These are phyloP conservation scores for Discoglossus pictus DNA, from an alignment of 2,797 vertebrate genomes.

Conservation along the genomic window DNA sequence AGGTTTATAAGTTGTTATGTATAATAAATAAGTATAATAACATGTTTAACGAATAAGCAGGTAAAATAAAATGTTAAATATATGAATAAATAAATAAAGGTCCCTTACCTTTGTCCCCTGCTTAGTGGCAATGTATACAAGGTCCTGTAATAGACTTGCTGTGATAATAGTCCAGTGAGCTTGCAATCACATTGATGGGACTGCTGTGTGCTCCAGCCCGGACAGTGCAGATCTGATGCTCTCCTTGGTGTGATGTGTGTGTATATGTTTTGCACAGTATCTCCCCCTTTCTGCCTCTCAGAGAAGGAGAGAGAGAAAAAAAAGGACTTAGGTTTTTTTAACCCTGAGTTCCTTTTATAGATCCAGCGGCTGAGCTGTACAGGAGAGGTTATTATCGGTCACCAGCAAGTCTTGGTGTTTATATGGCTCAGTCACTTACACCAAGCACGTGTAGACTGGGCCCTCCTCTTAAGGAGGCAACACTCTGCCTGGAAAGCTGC, in stretches of 20 bases:
- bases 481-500: too few species aligned
- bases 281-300: conserved; percentile 32
- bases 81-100: neutral
- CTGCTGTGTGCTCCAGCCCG: neutral
- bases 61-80: too few species aligned
- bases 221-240: conserved; percentile 22
- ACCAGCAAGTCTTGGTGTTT: conserved; percentile 34
- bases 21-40: too few species aligned
- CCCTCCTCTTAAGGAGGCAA: conserved; percentile 39
- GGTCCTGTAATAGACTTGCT: too few species aligned
- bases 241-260: neutral
- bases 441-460: conserved; percentile 23
- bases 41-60: too few species aligned
- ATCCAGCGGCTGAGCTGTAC: conserved; percentile 25
- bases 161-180: neutral
- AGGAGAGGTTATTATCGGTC: conserved; percentile 46
- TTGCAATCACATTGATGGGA: neutral
- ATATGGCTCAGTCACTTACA: conserved; percentile 20
- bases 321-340: conserved; percentile 23
- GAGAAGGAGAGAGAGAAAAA: conserved; percentile 15
- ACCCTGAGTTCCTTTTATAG: conserved; percentile 48
- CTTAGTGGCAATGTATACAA: neutral
- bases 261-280: conserved; percentile 30
- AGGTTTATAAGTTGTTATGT: too few species aligned
- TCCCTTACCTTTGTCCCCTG: conserved; percentile 16